Evolutionary conservation across 2,888 invertebrate genomes (phyloP), one percentile per base, ranked within the genome.

Genomic region (Octonoba sinensis): DNA sequence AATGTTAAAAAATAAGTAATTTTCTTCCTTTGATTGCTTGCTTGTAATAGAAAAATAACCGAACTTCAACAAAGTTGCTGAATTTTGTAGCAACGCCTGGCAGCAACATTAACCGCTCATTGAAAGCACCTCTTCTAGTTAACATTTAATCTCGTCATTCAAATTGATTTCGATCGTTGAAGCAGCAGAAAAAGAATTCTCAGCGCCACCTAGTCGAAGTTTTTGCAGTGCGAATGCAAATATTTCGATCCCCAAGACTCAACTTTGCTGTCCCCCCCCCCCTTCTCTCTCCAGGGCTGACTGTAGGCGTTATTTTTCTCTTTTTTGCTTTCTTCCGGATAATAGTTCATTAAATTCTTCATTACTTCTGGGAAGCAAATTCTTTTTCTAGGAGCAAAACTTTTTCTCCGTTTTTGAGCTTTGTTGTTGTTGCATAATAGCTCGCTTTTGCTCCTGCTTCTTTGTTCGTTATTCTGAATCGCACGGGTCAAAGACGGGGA

Each of bases 341-440:
- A 79, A 79, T 79, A 79, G 79, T 79, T 79, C 79, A 79, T 79
- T 79, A 79, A 79, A 79, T 79, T 79, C 79, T 79, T 79, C 79
- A 79, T 79, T 79, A 79, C 79, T 67, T 73, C 72, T 79, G 73
- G 66, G 47, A 51, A 79, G 46, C 73, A 65, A 65, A 65, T 65
- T 65, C 65, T 47, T 65, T 65, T 49, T 49, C 65, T 47, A 16
- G 65, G 24, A 15, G 65, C 13, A 65, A 49, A 49, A 12, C 47
- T 60, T 72, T 60, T 65, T 24, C 46, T 51, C 49, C 60, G 44
- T 62, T 22, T 56, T 67, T 60, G 47, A 79, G 79, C 79, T 79
- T 79, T 67, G 79, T 79, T 79, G 79, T 73, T 72, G 72, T 62
- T 44, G 62, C 62, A 62, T 60, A 71, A 71, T 71, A 47, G 60